Evolutionary conservation across 30 jellyfish, hydroid and myxozoan genomes (phyloP).

Genomic region (Cassiopea xamachana): DNA sequence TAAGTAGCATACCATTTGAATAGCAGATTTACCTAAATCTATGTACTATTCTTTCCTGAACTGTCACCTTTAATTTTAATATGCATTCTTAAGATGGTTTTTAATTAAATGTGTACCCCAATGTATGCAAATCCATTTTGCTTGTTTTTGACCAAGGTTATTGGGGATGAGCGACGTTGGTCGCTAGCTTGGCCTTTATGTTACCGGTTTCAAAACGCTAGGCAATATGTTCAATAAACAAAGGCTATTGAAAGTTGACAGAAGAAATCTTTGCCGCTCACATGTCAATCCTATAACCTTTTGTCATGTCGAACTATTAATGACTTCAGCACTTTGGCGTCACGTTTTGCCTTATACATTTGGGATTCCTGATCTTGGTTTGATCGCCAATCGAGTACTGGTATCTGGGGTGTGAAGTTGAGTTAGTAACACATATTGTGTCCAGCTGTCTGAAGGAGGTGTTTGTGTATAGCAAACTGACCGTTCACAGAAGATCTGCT

Average conservation of each 20-base stretch:
- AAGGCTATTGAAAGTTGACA: conserved; percentile 10
- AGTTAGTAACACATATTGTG: not conserved
- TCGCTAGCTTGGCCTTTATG: not conserved
- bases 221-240: conserved; percentile 40
- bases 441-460: not conserved
- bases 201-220: conserved; percentile 39
- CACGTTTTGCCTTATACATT: conserved; percentile 10
- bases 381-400: not conserved
- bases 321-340: conserved; percentile 46
- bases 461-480: not conserved
- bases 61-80: too few species aligned
- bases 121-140: not conserved
- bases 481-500: not conserved
- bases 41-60: too few species aligned
- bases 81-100: not conserved
- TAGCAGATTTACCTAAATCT: too few species aligned
- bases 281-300: conserved; percentile 26
- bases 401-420: not conserved
- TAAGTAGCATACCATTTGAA: too few species aligned
- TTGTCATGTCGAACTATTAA: conserved; percentile 12
- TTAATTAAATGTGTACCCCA: not conserved
- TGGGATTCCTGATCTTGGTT: conserved; percentile 20
- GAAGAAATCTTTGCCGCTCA: not conserved
- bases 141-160: not conserved
- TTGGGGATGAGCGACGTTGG: conserved; percentile 7